Conservation (phyloP, 2,888 invertebrate genomes). For the Agrotis segetum region DNA sequence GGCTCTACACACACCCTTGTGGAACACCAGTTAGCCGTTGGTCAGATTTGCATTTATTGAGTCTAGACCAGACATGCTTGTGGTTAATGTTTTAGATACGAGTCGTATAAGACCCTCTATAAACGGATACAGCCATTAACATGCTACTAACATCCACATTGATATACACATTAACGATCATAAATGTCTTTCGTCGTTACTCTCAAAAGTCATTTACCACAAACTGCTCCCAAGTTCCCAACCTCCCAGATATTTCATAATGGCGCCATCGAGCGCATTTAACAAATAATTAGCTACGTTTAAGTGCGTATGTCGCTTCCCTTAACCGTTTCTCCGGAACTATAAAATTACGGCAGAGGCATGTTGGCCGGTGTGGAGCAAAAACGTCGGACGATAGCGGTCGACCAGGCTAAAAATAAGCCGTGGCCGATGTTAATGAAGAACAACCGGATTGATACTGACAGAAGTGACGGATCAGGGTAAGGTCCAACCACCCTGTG, state of each 20-base stretch:
- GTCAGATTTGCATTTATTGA: conserved; percentile 23
- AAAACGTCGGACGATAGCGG: conserved; percentile 76
- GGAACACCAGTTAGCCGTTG: conserved; percentile 19
- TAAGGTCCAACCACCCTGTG: conserved; percentile 62
- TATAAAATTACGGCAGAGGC: conserved; percentile 82
- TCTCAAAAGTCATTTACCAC: conserved; percentile 52
- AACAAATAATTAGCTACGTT: conserved; percentile 79
- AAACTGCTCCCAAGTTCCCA: conserved; percentile 63
- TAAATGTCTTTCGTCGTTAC: conserved; percentile 46
- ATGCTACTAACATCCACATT: conserved; percentile 40
- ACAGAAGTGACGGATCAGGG: conserved; percentile 70
- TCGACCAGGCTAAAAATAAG: conserved; percentile 79
- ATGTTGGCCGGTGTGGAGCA: conserved; percentile 72
- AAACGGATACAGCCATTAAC: conserved; percentile 63
- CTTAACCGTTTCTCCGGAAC: conserved; percentile 85
- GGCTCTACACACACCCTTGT: conserved; percentile 66
- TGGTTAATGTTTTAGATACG: conserved; percentile 35
- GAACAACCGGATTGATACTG: conserved; percentile 76
- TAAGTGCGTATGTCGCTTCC: conserved; percentile 77
- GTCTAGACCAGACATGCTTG: conserved; percentile 15
- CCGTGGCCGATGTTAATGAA: conserved; percentile 76
- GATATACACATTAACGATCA: conserved; percentile 50
- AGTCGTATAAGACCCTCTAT: conserved; percentile 66
- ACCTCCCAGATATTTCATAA: conserved; percentile 77
- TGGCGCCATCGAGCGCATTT: conserved; percentile 79